Base-by-base conservation (phyloP, 1,140 invertebrate genomes). In the Drosophila quadrilineata region DNA sequence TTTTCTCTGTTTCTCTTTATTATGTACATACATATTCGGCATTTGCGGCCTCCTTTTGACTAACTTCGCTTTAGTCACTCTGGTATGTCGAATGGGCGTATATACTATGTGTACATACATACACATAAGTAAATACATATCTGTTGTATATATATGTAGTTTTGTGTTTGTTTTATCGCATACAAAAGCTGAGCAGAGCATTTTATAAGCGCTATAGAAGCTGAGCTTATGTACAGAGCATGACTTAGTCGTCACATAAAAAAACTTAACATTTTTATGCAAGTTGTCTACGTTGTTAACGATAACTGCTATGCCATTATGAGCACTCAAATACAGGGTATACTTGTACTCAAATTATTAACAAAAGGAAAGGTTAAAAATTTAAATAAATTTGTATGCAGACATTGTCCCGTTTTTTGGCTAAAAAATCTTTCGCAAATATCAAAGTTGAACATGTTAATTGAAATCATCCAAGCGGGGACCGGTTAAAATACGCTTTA, bases 361-460 rank as follows among this genome's bases (percentile, higher is more conserved):
- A 36, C 14, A 36, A 8, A 36, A 36, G 14, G 12, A 17, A n/a
- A n/a, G n/a, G n/a, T 2, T n/a, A 10, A n/a, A 9, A 10, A 10
- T 31, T 3, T n/a, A 35, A 35, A 3, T 1, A 6, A 35, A 9
- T 35, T 14, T 26, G 2, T 45, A 58, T 59, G 12, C 22, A 49
- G 50, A 58, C 49, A 0, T 60, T 59, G 50, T 66, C 58, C 46
- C 36, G 58, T 54, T n/a, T n/a, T n/a, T 53, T 70, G 0, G 3
- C 0, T 28, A 58, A 59, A n/a, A n/a, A 59, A 16, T 80, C 35
- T 71, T 71, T 56, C 50, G 41, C 41, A 80, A 80, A 80, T 80
- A 80, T 75, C 76, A 80, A 79, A 80, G 76, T 82, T 75, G 58
- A 80, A 60, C 64, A 80, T 75, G 76, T 36, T 60, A 64, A 75